Evolutionary conservation across 2,113 vertebrate species (phyloP), one percentile per base, ranked within the genome.

Genomic region (Poecilia latipinna): DNA sequence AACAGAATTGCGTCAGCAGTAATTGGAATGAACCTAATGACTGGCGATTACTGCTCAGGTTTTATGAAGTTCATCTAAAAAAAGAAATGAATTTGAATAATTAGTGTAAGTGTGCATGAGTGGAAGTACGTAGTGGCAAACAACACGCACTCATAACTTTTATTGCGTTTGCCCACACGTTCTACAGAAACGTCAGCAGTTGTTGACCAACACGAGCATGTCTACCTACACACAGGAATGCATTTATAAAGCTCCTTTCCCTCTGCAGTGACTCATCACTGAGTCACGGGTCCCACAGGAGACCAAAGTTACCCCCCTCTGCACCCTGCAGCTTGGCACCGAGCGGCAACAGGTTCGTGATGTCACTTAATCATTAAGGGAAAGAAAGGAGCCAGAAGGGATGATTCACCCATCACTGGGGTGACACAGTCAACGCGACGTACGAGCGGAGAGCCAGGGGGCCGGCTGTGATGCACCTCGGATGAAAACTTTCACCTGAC

Each of bases 201-300:
- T 57, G 51, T 57, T 57, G 51, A n/a, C 51, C 51, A 57, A 57
- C 51, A 57, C 22, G 3, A 10, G 22, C 35, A 3, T 3, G 51
- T n/a, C 65, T 44, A 29, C 65, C 37, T 67, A 67, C 74, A 74
- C 61, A 35, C 61, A 70, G 44, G 42, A 78, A 65, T 31, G 69
- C 74, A 60, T 77, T 83, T 57, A 82, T 31, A 19, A 17, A 82
- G 54, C 44, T 57, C 54, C 75, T 67, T 66, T 74, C 51, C 44
- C 66, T 74, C 75, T 64, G 63, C n/a, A 1, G 61, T 93, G 91
- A 93, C 72, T 92, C 87, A 92, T 65, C 68, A 65, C 63, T 93
- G 89, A 90, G 74, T 91, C 90, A 91, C 61, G 70, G 68, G 68
- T 19, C 68, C 26, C 31, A 51, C 26, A 63, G 35, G 19, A 54